These are phyloP conservation scores for Globia sparganii DNA, from an alignment of 2,888 invertebrate species.

Conservation along the genomic window DNA sequence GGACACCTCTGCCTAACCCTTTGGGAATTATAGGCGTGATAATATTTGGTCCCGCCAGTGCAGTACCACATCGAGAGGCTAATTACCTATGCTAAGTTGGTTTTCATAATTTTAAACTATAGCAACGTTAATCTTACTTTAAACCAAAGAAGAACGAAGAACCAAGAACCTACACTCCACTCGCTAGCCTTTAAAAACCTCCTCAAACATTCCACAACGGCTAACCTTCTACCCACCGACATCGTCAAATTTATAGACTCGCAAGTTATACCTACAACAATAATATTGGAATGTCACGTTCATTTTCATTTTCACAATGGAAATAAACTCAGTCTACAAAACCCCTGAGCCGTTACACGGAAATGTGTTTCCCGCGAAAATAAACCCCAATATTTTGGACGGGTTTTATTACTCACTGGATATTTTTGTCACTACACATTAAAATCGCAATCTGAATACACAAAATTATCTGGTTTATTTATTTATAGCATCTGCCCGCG, in stretches of 20 bases:
- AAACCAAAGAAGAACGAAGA: background rate
- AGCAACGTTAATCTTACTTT: background rate
- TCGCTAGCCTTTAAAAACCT: background rate
- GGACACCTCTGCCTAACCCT: no score
- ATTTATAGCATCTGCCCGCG: background rate
- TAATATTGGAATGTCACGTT: slow-evolving; percentile 54
- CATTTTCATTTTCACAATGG: slow-evolving; percentile 54
- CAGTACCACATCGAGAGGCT: no score
- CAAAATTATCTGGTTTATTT: background rate
- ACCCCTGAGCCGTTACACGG: slow-evolving; percentile 39
- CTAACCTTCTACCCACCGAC: background rate
- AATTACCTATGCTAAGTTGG: background rate
- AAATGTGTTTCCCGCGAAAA: slow-evolving; percentile 36
- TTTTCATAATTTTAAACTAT: background rate
- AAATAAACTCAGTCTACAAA: slow-evolving; percentile 48
- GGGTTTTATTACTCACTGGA: background rate
- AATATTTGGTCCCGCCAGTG: no score
- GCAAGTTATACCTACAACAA: slow-evolving; percentile 22
- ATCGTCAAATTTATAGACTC: slow-evolving; percentile 11
- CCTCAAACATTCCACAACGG: slow-evolving; percentile 6
- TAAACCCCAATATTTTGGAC: slow-evolving; percentile 42
- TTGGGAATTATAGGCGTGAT: no score
- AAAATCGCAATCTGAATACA: background rate
- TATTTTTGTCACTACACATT: background rate
- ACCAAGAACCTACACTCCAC: background rate